These are phyloP conservation scores for Noctua fimbriata DNA, from an alignment of 2,888 invertebrate genomes.

Conservation along the genomic window DNA sequence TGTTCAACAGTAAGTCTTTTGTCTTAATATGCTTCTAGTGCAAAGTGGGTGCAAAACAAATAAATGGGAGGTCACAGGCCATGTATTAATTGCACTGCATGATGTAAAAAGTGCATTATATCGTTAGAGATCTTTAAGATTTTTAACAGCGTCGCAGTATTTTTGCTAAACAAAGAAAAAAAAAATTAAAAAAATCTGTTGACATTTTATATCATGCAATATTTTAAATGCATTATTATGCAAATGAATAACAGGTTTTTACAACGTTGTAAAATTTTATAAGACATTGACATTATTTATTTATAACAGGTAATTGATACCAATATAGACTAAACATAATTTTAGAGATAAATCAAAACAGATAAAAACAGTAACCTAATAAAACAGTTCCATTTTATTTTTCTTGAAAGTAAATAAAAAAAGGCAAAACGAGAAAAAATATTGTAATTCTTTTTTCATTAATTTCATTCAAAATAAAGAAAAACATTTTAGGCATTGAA, in stretches of 20 bases:
- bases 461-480: background rate
- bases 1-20: constrained; percentile 39
- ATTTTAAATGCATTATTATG: background rate
- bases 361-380: background rate
- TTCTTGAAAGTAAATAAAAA: background rate
- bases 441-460: too few species aligned
- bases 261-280: background rate
- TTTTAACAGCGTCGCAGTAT: background rate
- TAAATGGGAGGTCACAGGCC: constrained; percentile 34
- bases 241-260: background rate
- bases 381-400: background rate
- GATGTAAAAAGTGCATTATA: constrained; percentile 11
- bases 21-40: constrained; percentile 38
- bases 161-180: background rate
- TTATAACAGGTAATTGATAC: background rate
- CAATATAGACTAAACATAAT: too few species aligned
- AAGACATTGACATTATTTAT: background rate
- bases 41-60: constrained; percentile 27
- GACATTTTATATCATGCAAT: background rate
- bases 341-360: background rate
- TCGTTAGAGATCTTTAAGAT: background rate
- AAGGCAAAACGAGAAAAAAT: background rate
- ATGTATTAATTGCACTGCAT: constrained; percentile 8
- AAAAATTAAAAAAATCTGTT: background rate
- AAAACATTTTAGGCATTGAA: background rate